Percentiles rank a stretch among this genome's conserved stretches.
Conservation (phyloP, 2,113 vertebrate genomes). For the Takifugu bimaculatus region DNA sequence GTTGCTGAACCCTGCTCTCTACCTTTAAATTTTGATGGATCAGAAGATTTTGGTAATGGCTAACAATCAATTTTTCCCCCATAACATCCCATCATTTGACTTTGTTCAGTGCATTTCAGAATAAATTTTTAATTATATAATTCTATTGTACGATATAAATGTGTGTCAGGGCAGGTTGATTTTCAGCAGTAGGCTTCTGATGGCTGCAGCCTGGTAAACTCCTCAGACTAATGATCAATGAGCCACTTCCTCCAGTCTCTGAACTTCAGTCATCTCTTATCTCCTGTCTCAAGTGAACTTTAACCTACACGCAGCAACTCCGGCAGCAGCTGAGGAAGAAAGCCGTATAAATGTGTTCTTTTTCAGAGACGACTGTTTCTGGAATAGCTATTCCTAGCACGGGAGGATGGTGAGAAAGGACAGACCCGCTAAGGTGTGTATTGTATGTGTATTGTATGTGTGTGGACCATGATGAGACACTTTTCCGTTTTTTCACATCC, state of each 20-base stretch:
- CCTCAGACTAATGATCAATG: slow-evolving; percentile 14
- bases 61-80: too few relatives aligned
- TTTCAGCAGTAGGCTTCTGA: slow-evolving; percentile 3
- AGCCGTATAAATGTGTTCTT: not conserved
- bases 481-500: not conserved
- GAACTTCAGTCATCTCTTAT: slow-evolving; percentile 52
- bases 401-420: slow-evolving; percentile 36
- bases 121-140: too few relatives aligned
- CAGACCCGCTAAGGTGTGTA: not conserved
- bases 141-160: too few relatives aligned
- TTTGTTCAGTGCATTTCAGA: too few relatives aligned
- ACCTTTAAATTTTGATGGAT: too few relatives aligned
- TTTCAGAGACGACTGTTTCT: slow-evolving; percentile 1
- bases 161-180: too few relatives aligned
- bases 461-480: not conserved
- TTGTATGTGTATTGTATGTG: not conserved
- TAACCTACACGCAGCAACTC: slow-evolving; percentile 19
- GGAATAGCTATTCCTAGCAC: not conserved
- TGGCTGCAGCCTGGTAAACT: slow-evolving; percentile 7
- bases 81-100: too few relatives aligned
- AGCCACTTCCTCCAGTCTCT: slow-evolving; percentile 26
- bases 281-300: slow-evolving; percentile 45
- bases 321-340: slow-evolving; percentile 8
- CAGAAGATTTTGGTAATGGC: too few relatives aligned
- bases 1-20: too few relatives aligned